Evolutionary conservation across 2,113 vertebrate species (phyloP), one percentile per base, ranked within the genome.

Genomic region (Chrysochloris asiatica): DNA sequence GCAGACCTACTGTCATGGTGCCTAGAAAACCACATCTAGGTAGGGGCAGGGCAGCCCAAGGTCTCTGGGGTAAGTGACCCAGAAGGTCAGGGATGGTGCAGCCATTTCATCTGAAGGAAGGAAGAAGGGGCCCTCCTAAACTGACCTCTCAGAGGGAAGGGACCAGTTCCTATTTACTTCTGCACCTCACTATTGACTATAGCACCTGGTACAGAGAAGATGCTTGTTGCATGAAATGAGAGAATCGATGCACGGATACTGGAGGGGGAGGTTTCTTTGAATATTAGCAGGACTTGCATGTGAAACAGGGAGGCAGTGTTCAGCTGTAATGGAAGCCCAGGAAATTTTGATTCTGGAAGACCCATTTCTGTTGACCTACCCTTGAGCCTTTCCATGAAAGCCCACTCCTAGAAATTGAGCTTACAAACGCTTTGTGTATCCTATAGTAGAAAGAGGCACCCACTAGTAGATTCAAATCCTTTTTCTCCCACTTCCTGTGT

Each of bases 101-200:
- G 67, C 43, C 59, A 10, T 67, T 22, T 36, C 36, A 7, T 1
- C 4, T 84, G 65, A 85, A 52, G 26, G 24, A 28, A 9, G 19
- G 6, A n/a, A 12, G 52, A 38, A 36, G 24, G n/a, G 82, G 28
- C 14, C 61, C 14, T 24, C 33, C 33, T 30, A 2, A 17, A 65
- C 19, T 45, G 24, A 30, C 14, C 28, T 71, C 16, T 69, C 22
- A 17, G 22, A 52, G 41, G 30, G 30, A 36, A 54, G 21, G n/a
- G 69, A 69, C 65, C 38, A 14, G 17, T 6, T 61, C 50, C 21
- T 2, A 8, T 48, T 30, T 4, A 24, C 16, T 36, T 5, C 28
- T 4, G 4, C 11, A 21, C 26, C 13, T 24, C 4, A 28, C 0
- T 3, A 17, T 38, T 36, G 48, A 19, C 73, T n/a, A 0, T 0